These are phyloP conservation scores for Stratiomys singularior DNA, from an alignment of 2,888 invertebrate species.

Conservation along the genomic window DNA sequence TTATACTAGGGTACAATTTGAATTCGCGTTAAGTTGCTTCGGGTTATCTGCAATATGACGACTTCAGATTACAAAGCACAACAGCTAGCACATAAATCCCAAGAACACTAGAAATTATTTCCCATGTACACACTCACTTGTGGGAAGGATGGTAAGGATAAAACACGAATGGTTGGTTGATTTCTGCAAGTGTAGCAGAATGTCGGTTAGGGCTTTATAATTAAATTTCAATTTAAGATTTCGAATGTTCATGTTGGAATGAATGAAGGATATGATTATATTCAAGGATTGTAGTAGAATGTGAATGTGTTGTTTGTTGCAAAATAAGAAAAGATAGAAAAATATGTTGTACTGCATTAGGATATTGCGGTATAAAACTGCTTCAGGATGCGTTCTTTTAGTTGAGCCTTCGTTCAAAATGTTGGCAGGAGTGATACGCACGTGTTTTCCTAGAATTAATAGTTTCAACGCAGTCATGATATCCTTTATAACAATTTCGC, in stretches of 20 bases:
- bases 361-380: background rate
- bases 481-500: too few species aligned
- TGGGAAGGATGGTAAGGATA: background rate
- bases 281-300: background rate
- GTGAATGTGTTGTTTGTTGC: background rate
- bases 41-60: slow-evolving; percentile 41
- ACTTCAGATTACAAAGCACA: background rate
- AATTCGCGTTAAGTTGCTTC: slow-evolving; percentile 3
- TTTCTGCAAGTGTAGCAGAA: background rate
- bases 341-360: background rate
- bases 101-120: background rate
- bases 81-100: background rate
- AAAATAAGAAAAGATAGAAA: background rate
- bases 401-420: too few species aligned
- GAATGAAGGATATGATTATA: background rate
- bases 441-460: too few species aligned
- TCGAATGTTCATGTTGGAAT: background rate
- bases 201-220: slow-evolving; percentile 1
- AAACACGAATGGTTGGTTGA: slow-evolving; percentile 1
- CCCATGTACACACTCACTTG: too few species aligned
- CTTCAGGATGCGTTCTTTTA: background rate
- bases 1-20: background rate
- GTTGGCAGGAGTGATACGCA: background rate
- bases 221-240: slow-evolving; percentile 32
- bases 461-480: too few species aligned